phyloP scores from a whole-genome alignment of 2,113 vertebrate genomes.

The Phalacrocorax aristotelis region DNA sequence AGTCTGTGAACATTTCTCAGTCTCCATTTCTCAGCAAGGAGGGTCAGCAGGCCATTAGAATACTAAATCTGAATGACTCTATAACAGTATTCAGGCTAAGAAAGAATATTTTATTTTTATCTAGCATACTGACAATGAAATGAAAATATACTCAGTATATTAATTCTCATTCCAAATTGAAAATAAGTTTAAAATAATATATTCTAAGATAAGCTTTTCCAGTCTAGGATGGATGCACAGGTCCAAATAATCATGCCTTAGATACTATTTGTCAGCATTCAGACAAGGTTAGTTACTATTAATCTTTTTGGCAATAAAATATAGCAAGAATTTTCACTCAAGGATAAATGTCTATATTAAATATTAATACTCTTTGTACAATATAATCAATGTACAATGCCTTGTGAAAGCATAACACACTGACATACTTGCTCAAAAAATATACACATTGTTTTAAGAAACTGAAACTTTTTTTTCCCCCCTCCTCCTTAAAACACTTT shows the following conservation, averaged over 20 bases:
- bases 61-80: background rate
- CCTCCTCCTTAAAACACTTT: background rate
- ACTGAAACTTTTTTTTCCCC: too few species aligned
- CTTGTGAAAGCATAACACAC: background rate
- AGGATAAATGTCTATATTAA: background rate
- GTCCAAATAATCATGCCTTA: background rate
- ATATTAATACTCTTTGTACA: background rate
- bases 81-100: background rate
- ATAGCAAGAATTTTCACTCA: background rate
- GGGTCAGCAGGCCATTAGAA: background rate
- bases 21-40: background rate
- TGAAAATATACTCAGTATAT: background rate
- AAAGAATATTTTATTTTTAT: slow-evolving; percentile 13
- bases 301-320: background rate
- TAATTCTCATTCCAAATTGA: background rate
- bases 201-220: background rate
- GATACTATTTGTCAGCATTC: background rate
- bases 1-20: background rate
- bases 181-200: slow-evolving; percentile 15
- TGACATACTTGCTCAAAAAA: background rate
- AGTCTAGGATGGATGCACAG: background rate
- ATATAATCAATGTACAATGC: background rate
- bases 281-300: background rate
- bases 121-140: background rate
- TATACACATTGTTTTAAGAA: background rate